phyloP scores from a whole-genome alignment of 2,797 vertebrate genomes.

The Australoheros facetus region DNA sequence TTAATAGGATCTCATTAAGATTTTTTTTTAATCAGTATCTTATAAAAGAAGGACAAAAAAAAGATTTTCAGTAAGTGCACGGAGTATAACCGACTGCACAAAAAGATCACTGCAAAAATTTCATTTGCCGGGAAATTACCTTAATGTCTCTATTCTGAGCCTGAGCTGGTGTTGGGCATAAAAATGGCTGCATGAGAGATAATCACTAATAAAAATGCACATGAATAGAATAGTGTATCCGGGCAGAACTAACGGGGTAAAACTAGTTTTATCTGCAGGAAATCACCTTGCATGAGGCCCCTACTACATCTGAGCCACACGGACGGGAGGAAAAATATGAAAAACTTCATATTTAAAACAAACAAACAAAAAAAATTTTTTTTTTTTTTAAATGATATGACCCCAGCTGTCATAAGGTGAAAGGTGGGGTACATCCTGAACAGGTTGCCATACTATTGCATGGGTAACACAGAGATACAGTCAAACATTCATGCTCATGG shows the following conservation, averaged over 20 bases:
- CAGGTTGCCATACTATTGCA: not conserved
- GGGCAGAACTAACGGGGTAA: conserved; percentile 23
- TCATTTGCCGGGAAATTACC: conserved; percentile 54
- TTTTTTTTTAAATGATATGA: not conserved
- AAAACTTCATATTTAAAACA: not conserved
- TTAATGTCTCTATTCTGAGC: conserved; percentile 35
- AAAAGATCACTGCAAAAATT: conserved; percentile 21
- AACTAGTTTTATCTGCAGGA: conserved; percentile 19
- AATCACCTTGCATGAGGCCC: not conserved
- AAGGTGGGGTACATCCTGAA: not conserved
- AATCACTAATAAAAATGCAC: conserved; percentile 46
- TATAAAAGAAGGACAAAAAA: not conserved
- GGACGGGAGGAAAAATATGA: not conserved
- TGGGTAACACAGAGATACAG: not conserved
- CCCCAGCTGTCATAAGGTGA: not conserved
- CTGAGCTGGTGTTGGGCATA: conserved; percentile 32
- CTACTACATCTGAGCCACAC: not conserved
- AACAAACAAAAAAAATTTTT: not conserved
- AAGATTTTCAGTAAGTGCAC: not conserved
- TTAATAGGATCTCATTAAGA: not conserved
- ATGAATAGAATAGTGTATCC: conserved; percentile 5
- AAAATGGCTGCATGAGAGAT: conserved; percentile 21
- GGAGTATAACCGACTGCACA: conserved; percentile 3
- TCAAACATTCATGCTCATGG: no score
- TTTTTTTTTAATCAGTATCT: not conserved